phyloP scores from a whole-genome alignment of 92 coral and sea anemone genomes.

The Parazoanthus atlanticus region DNA sequence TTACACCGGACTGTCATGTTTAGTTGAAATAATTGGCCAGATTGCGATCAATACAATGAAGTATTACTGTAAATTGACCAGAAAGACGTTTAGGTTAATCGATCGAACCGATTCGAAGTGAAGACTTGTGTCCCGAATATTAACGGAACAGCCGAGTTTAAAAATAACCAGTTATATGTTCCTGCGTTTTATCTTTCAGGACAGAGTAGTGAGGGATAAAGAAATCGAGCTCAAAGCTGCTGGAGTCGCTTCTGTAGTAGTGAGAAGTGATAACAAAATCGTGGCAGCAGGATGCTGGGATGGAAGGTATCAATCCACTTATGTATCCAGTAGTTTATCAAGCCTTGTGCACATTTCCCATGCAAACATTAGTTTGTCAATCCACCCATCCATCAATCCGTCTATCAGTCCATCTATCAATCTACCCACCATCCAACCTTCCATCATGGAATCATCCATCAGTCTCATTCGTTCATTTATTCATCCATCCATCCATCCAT shows the following conservation, averaged over 20 bases:
- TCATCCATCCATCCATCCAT: not conserved
- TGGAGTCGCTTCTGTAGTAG: slow-evolving; percentile 81
- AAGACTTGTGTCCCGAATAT: not conserved
- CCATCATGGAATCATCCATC: not conserved
- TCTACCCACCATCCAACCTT: not conserved
- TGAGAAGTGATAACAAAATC: slow-evolving; percentile 76
- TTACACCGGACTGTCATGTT: not conserved
- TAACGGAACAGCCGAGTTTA: not conserved
- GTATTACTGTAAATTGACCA: not conserved
- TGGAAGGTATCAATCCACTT: slow-evolving; percentile 62
- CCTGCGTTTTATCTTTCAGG: slow-evolving; percentile 41
- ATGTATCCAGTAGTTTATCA: not conserved
- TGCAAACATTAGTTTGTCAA: not conserved
- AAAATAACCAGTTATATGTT: not conserved
- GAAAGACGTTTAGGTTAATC: too few relatives aligned
- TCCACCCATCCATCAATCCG: not conserved
- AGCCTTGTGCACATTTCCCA: not conserved
- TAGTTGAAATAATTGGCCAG: not conserved
- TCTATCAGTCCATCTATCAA: not conserved
- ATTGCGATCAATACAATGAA: too few relatives aligned
- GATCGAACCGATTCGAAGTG: not conserved
- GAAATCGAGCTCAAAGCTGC: slow-evolving; percentile 72
- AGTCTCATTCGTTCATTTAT: not conserved
- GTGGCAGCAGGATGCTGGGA: slow-evolving; percentile 94
- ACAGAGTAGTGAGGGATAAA: slow-evolving; percentile 45